These are phyloP conservation scores for Toxotes chatareus DNA, from an alignment of 2,113 vertebrate species.

Conservation along the genomic window DNA sequence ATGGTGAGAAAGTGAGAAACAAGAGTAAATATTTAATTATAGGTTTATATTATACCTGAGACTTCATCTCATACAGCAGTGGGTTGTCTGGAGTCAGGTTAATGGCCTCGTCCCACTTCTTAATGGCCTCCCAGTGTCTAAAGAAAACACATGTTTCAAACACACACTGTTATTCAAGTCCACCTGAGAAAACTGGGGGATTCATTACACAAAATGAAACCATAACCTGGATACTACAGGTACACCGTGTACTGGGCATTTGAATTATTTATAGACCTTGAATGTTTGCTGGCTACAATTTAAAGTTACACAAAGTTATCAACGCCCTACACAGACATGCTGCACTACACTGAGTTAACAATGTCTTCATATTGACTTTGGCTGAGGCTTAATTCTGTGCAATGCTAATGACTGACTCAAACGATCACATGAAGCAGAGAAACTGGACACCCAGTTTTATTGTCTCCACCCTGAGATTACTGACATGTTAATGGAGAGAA, in stretches of 20 bases:
- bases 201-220: neutral
- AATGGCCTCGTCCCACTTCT: slow-evolving; percentile 95
- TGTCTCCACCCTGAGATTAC: slow-evolving; percentile 27
- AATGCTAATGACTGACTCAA: slow-evolving; percentile 1
- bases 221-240: neutral
- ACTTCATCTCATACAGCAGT: slow-evolving; percentile 96
- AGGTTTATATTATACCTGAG: slow-evolving; percentile 88
- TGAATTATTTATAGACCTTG: neutral
- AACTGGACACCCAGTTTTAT: slow-evolving; percentile 4
- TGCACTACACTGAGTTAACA: neutral
- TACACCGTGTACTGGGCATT: neutral
- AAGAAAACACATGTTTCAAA: slow-evolving; percentile 47
- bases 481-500: neutral
- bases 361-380: neutral
- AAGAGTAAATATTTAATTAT: neutral
- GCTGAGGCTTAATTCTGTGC: neutral
- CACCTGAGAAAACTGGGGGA: neutral
- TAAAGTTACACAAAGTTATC: neutral
- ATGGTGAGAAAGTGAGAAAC: neutral
- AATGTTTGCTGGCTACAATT: neutral
- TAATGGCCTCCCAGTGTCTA: slow-evolving; percentile 93
- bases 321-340: neutral
- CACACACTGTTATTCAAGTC: slow-evolving; percentile 7
- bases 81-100: slow-evolving; percentile 93
- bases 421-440: neutral